Base-by-base conservation (phyloP, 2,888 invertebrate genomes). In the Eupsilia transversa region DNA sequence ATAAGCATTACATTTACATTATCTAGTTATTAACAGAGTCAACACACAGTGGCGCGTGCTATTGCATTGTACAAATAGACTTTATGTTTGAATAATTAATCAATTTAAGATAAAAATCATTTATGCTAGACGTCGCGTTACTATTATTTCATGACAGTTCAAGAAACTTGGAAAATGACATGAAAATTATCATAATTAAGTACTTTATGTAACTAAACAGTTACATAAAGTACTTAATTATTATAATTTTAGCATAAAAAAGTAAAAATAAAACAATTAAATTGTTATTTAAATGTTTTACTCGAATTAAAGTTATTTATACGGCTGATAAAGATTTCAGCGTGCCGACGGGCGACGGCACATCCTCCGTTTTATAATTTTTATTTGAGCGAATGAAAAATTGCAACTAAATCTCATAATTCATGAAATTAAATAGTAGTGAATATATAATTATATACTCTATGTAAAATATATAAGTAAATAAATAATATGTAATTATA, bases 31-130 rank as follows among this genome's bases (percentile, higher is more conserved):
- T 85, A 86, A 85, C 82, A 79, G 61, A 66, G 86, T 83, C 77
- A 90, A 88, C 89, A 90, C 60, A 91, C 89, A 89, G 92, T 90
- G 91, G 93, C 94, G 91, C 94, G 93, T 94, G 94, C 93, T 91
- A 91, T 93, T 94, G 91, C 93, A 92, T 91, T 93, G 87, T 84
- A 89, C 90, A 94, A 94, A 94, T 93, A 94, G 83, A 86, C 82
- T 82, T 72, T 80, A 76, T 88, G 88, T 85, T 86, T 87, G 73
- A 66, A 79, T 83, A 75, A 83, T 83, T 85, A 80, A 87, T 86
- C 82, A 88, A 82, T 86, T 77, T 79, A 69, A 85, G 83, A 84
- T 86, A 77, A 79, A 82, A 80, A 75, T 33, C 38, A 68, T 59
- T 68, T n/a, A 54, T 61, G 49, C 33, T 30, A n/a, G 43, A 59